Percentiles rank a stretch among this genome's conserved stretches.
These are phyloP conservation scores for Diceros bicornis DNA, from an alignment of 2,797 vertebrate genomes.

Conservation along the genomic window DNA sequence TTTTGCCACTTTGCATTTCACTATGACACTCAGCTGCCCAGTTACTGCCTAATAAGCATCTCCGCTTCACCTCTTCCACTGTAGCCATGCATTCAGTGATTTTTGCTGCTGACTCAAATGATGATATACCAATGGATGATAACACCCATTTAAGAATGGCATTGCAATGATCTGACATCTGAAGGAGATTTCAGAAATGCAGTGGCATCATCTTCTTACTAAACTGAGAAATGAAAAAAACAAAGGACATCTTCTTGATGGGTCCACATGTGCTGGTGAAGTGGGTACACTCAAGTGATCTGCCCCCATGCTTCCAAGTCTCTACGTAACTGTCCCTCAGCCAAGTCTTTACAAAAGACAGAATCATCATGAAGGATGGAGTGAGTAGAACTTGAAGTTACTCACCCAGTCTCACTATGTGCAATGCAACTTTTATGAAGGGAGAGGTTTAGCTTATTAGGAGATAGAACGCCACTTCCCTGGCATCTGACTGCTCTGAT, in stretches of 20 bases:
- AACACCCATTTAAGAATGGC: not conserved
- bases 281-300: not conserved
- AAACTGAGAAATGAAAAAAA: not conserved
- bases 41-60: not conserved
- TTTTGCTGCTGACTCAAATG: constrained; percentile 4
- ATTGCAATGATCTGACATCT: not conserved
- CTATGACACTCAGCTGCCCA: not conserved
- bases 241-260: not conserved
- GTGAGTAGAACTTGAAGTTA: not conserved
- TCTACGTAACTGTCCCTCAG: not conserved
- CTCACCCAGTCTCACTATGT: not conserved
- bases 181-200: constrained; percentile 49
- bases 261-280: not conserved
- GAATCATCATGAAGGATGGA: not conserved
- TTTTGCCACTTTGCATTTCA: not conserved
- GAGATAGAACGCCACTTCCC: not conserved
- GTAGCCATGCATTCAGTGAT: not conserved
- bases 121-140: not conserved
- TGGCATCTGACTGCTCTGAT: not conserved
- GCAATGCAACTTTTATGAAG: not conserved
- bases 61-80: not conserved
- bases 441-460: not conserved
- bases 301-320: not conserved
- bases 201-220: not conserved
- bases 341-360: not conserved